Evolutionary conservation across 2,113 vertebrate genomes (phyloP).

Genomic region (Pelusios castaneus): DNA sequence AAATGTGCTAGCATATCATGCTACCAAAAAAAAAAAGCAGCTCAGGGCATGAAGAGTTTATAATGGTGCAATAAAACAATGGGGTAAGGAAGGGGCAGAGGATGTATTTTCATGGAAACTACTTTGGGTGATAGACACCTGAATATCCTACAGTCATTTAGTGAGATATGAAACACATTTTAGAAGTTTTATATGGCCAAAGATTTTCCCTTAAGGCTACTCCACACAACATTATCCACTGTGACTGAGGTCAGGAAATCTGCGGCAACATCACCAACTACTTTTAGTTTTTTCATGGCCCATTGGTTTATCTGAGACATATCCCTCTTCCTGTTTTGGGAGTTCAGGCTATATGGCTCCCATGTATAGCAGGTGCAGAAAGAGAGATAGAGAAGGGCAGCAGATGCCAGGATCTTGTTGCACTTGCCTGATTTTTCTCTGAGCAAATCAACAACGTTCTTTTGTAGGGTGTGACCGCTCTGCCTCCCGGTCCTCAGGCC

Average conservation of each 20-base stretch:
- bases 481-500: neutral
- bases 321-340: too few species aligned
- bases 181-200: neutral
- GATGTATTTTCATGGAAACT: neutral
- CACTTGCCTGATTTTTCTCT: neutral
- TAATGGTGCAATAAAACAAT: fast-evolving
- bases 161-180: neutral
- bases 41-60: neutral
- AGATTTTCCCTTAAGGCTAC: neutral
- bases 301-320: too few species aligned
- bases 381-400: neutral
- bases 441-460: neutral
- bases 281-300: too few species aligned
- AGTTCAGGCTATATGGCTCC: too few species aligned
- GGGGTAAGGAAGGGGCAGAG: neutral
- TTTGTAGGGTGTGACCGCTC: neutral
- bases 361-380: fast-evolving
- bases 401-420: neutral
- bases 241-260: neutral
- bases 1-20: fast-evolving
- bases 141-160: neutral
- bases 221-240: too few species aligned
- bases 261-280: neutral
- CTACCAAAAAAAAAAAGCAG: neutral
- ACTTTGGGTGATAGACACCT: neutral